Percentiles rank a stretch among this genome's conserved stretches.
Evolutionary conservation across 1,140 invertebrate genomes (phyloP).

Genomic region (Megalonaias nervosa): DNA sequence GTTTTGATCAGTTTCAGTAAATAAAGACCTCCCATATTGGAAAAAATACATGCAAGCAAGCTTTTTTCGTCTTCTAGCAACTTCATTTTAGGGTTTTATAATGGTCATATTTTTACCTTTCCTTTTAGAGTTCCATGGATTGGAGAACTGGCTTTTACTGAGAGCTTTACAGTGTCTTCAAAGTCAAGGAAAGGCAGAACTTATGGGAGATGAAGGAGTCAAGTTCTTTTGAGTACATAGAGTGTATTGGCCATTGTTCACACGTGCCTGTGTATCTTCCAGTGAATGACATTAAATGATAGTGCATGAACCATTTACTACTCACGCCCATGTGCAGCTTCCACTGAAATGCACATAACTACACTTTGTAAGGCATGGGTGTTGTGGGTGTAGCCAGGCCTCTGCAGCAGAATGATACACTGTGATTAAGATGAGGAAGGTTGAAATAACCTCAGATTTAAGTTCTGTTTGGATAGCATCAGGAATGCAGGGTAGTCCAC

Average conservation of each 20-base stretch:
- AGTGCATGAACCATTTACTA: too few species aligned
- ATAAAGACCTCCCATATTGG: too few species aligned
- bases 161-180: constrained; percentile 85
- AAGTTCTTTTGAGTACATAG: constrained; percentile 84
- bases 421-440: neutral
- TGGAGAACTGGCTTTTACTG: constrained; percentile 83
- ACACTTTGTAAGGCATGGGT: neutral
- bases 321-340: too few species aligned
- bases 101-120: too few species aligned
- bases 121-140: constrained; percentile 81
- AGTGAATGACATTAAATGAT: too few species aligned
- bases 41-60: too few species aligned
- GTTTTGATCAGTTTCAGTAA: too few species aligned
- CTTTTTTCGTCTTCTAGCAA: too few species aligned
- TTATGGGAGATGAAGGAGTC: constrained; percentile 93
- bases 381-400: neutral
- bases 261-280: too few species aligned
- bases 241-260: too few species aligned
- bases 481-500: neutral
- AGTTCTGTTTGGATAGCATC: neutral
- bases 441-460: neutral
- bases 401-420: neutral
- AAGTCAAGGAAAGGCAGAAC: constrained; percentile 85
- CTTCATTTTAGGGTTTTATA: too few species aligned
- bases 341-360: neutral